Base-by-base conservation (phyloP, 2,113 vertebrate species). In the Halichoerus grypus region DNA sequence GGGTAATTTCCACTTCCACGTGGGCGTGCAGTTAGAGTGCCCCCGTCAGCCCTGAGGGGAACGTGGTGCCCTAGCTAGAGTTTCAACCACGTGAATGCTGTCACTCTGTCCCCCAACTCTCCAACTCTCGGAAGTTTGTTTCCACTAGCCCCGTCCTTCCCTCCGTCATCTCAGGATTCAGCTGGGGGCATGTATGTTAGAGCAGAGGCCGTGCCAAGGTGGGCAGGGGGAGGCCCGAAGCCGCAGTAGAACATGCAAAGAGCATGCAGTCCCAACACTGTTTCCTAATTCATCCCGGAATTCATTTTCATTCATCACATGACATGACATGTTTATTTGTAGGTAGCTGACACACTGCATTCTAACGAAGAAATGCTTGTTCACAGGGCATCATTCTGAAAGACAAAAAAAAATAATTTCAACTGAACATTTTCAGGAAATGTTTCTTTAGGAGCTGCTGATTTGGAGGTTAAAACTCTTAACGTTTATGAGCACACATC, bases 301-400 rank as follows among this genome's bases (percentile, higher is more conserved):
- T 16, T 31, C 42, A 31, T 49, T 49, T 31, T 49, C 15, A 49
- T 49, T 49, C 74, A 10, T 31, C 42, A 28, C 72, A 28, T 76
- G 63, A 49, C 16, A 28, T 85, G 72, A 33, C 26, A 24, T 65
- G 91, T 94, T 7, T 18, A 61, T 42, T 67, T 49, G n/a, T 65
- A 71, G 13, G 24, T n/a, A 63, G 74, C 82, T 36, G 36, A 87
- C 5, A 46, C 76, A 1, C 22, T 95, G 72, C 46, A 42, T 91
- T 94, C 46, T 21, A 93, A 81, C 33, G 88, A 90, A 85, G 12
- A 94, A 57, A 49, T 46, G 67, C 79, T 92, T 82, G 16, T 95
- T 91, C 39, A 55, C 51, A 80, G 97, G 77, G 33, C n/a, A n/a
- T 79, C 90, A 33, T 59, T 93, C 26, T 83, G 28, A 39, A 92